These are phyloP conservation scores for Volucella inanis DNA, from an alignment of 2,888 invertebrate genomes.

Conservation along the genomic window DNA sequence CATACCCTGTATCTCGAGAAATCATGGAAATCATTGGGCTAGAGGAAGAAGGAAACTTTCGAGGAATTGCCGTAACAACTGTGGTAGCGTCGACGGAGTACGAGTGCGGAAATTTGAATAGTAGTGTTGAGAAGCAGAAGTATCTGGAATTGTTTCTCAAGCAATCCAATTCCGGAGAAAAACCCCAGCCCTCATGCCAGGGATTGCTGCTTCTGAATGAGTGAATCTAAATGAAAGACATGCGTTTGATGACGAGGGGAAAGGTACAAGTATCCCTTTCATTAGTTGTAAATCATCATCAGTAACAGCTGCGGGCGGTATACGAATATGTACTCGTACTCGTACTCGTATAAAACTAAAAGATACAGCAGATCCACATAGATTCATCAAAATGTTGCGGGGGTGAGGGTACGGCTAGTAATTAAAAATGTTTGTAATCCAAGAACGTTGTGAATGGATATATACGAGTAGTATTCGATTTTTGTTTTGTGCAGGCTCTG, in stretches of 20 bases:
- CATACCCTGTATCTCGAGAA: not conserved
- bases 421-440: conserved; percentile 60
- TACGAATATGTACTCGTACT: not conserved
- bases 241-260: conserved; percentile 17
- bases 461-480: conserved; percentile 1
- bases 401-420: conserved; percentile 28
- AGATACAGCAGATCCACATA: too few relatives aligned
- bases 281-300: conserved; percentile 61
- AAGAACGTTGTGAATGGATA: conserved; percentile 19
- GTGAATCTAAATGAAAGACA: conserved; percentile 34
- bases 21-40: conserved; percentile 7
- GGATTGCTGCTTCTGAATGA: conserved; percentile 19
- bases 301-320: conserved; percentile 68
- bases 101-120: conserved; percentile 24
- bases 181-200: conserved; percentile 40
- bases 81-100: not conserved
- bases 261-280: conserved; percentile 29
- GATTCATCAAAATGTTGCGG: too few relatives aligned
- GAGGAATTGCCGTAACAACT: conserved; percentile 43
- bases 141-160: conserved; percentile 49
- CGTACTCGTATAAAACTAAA: too few relatives aligned
- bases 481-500: not conserved
- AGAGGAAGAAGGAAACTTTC: conserved; percentile 28
- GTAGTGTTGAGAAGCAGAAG: not conserved
- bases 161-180: not conserved